phyloP scores from a whole-genome alignment of 2,797 vertebrate genomes.

The Falco naumanni region DNA sequence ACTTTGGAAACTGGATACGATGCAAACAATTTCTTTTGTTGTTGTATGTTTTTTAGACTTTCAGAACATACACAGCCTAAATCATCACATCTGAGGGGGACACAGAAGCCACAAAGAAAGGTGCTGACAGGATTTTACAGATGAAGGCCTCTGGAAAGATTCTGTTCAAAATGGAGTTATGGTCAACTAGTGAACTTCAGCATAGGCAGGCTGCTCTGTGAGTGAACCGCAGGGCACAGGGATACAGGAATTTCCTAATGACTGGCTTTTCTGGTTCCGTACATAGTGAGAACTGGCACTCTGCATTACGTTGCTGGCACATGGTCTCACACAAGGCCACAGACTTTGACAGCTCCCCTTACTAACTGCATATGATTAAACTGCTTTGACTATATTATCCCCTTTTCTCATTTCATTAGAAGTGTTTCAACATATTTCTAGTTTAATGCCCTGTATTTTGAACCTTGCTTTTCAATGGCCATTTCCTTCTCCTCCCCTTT shows the following conservation, averaged over 20 bases:
- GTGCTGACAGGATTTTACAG: not conserved
- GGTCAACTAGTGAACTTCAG: not conserved
- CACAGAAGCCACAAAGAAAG: not conserved
- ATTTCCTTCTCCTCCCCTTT: conserved; percentile 62
- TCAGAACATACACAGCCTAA: not conserved
- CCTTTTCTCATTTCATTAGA: not conserved
- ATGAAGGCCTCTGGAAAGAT: not conserved
- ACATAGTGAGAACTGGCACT: not conserved
- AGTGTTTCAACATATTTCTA: not conserved
- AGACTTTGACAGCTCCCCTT: not conserved
- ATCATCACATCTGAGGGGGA: not conserved
- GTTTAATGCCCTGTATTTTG: not conserved
- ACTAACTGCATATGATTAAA: not conserved
- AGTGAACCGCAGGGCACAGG: not conserved
- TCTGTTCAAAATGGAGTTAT: not conserved
- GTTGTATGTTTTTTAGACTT: not conserved
- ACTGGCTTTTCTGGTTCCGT: not conserved
- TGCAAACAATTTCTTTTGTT: fast-evolving
- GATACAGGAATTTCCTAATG: not conserved
- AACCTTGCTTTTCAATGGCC: conserved; percentile 16
- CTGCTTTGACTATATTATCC: not conserved
- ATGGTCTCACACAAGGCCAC: not conserved
- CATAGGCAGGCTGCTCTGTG: not conserved
- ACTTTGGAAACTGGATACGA: not conserved
- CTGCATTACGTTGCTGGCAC: not conserved